Conservation (phyloP, 2,113 vertebrate species). For the Rhipidura dahli region DNA sequence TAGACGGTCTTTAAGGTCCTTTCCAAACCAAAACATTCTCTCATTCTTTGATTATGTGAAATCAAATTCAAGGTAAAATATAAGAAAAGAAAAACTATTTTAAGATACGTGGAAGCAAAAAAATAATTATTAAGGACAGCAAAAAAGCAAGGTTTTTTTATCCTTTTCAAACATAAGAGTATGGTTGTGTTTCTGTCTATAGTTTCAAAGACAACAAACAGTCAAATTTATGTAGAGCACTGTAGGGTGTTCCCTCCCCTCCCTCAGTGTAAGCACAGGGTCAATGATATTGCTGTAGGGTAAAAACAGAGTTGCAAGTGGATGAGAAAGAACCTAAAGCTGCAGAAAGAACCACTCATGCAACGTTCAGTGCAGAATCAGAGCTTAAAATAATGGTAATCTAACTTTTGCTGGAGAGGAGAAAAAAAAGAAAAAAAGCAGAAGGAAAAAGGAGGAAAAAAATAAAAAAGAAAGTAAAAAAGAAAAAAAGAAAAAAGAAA, state of each 20-base stretch:
- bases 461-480: rapidly evolving
- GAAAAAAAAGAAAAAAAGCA: background rate
- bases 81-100: background rate
- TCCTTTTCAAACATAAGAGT: background rate
- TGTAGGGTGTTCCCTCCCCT: background rate
- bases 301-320: background rate
- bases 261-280: background rate
- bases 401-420: background rate
- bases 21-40: background rate
- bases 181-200: background rate
- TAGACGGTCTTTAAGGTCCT: background rate
- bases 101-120: background rate
- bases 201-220: background rate
- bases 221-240: background rate
- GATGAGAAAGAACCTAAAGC: background rate
- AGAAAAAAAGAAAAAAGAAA: rapidly evolving
- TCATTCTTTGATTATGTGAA: background rate
- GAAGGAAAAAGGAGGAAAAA: rapidly evolving
- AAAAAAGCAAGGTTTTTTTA: background rate
- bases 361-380: background rate
- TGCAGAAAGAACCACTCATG: background rate
- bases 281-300: background rate
- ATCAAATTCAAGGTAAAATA: background rate
- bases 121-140: background rate
- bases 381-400: background rate